These are phyloP conservation scores for Platerodrilus igneus DNA, from an alignment of 2,888 invertebrate genomes.

Conservation along the genomic window DNA sequence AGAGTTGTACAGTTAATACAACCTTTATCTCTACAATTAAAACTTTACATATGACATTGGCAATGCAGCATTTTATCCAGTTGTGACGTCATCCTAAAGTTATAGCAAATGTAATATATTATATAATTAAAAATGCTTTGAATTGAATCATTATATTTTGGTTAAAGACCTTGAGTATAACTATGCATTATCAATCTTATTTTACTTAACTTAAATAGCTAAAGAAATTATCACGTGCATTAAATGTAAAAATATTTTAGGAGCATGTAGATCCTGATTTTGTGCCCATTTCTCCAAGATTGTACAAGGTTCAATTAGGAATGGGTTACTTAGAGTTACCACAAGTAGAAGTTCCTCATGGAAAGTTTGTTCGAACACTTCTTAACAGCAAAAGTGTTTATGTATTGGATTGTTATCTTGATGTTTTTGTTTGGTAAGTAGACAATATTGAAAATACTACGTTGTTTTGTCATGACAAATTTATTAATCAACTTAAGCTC, in stretches of 20 bases:
- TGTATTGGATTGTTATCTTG: conserved; percentile 89
- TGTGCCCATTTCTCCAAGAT: conserved; percentile 62
- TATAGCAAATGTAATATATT: no score
- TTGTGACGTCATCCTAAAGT: no score
- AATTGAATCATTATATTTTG: no score
- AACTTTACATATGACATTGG: no score
- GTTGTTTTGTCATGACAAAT: no score
- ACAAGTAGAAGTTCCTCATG: conserved; percentile 77
- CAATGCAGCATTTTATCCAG: no score
- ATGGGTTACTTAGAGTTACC: conserved; percentile 98
- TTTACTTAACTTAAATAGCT: conserved; percentile 28
- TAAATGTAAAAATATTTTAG: no score
- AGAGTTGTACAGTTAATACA: no score
- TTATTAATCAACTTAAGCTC: no score
- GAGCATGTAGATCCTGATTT: conserved; percentile 70
- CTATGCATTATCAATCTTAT: neutral
- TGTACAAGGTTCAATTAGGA: conserved; percentile 94
- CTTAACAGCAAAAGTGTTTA: conserved; percentile 91
- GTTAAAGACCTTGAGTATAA: neutral
- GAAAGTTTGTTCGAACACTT: conserved; percentile 69
- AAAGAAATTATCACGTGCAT: conserved; percentile 24
- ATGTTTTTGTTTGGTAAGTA: conserved; percentile 89
- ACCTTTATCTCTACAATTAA: no score
- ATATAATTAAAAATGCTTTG: no score
- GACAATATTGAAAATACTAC: conserved; percentile 8